phyloP scores from a whole-genome alignment of 2,113 vertebrate species.

The Lampris megalopsis region DNA sequence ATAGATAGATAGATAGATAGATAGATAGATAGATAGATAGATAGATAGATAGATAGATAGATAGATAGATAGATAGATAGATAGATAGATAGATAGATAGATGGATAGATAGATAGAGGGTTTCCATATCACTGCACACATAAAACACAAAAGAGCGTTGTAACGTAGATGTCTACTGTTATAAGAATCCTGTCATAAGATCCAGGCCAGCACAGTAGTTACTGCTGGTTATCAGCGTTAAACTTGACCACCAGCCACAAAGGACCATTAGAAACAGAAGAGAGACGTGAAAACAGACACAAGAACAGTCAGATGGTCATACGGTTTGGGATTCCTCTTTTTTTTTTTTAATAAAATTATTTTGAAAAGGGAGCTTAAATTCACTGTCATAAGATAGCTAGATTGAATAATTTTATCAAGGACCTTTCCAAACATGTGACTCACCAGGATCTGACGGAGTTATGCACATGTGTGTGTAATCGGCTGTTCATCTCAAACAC shows the following conservation, averaged over 20 bases:
- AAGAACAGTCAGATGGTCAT: background rate
- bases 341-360: slow-evolving; percentile 19
- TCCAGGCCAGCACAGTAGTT: too few relatives aligned
- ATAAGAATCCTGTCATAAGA: too few relatives aligned
- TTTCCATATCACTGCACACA: too few relatives aligned
- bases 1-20: too few relatives aligned
- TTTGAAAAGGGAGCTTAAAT: background rate
- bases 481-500: background rate
- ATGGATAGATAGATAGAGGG: too few relatives aligned
- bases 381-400: background rate
- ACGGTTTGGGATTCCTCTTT: slow-evolving; percentile 15
- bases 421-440: slow-evolving; percentile 31
- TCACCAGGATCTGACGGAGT: background rate
- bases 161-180: too few relatives aligned
- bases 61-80: too few relatives aligned
- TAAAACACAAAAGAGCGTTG: too few relatives aligned
- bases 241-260: slow-evolving; percentile 11
- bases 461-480: background rate
- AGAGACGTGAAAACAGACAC: background rate
- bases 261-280: background rate
- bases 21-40: too few relatives aligned
- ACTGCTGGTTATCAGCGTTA: too few relatives aligned
- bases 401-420: slow-evolving; percentile 2
- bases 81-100: too few relatives aligned
- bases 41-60: too few relatives aligned